Percentiles rank a stretch among this genome's conserved stretches.
Evolutionary conservation across 2,888 invertebrate species (phyloP).

Genomic region (Lepidocyrtinus sp.): DNA sequence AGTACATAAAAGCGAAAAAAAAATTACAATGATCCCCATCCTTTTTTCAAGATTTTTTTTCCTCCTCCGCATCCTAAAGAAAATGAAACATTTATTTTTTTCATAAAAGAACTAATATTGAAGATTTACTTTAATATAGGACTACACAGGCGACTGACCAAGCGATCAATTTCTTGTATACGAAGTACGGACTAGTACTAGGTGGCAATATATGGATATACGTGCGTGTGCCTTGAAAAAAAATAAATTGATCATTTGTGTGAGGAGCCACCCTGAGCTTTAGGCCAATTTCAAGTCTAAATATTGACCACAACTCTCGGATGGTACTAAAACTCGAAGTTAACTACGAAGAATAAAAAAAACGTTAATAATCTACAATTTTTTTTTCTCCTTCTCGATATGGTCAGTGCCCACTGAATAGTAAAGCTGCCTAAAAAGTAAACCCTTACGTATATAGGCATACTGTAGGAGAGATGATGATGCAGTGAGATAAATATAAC

Average conservation of each 20-base stretch:
- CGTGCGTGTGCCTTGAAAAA: conserved; percentile 11
- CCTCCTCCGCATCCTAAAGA: background rate
- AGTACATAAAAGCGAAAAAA: conserved; percentile 28
- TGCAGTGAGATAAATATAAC: conserved; percentile 56
- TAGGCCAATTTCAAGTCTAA: conserved; percentile 46
- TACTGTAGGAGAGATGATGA: conserved; percentile 34
- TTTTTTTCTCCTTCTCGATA: conserved; percentile 56
- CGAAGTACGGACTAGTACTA: conserved; percentile 15
- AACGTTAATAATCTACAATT: conserved; percentile 23
- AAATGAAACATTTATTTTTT: conserved; percentile 1
- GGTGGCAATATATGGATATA: conserved; percentile 29
- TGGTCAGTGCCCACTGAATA: conserved; percentile 48
- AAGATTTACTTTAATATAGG: conserved; percentile 44
- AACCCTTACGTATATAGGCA: conserved; percentile 2
- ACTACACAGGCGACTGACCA: conserved; percentile 57
- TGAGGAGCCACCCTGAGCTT: conserved; percentile 44
- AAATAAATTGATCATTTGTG: conserved; percentile 17
- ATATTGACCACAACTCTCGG: conserved; percentile 50
- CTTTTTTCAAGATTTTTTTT: conserved; percentile 7
- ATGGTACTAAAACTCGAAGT: conserved; percentile 13
- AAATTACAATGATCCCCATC: conserved; percentile 17
- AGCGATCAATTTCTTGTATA: conserved; percentile 49
- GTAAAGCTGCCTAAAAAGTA: background rate
- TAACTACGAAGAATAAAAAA: conserved; percentile 32
- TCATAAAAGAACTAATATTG: conserved; percentile 1